Evolutionary conservation across 2,113 vertebrate genomes (phyloP).

Genomic region (Pleuronectes platessa): DNA sequence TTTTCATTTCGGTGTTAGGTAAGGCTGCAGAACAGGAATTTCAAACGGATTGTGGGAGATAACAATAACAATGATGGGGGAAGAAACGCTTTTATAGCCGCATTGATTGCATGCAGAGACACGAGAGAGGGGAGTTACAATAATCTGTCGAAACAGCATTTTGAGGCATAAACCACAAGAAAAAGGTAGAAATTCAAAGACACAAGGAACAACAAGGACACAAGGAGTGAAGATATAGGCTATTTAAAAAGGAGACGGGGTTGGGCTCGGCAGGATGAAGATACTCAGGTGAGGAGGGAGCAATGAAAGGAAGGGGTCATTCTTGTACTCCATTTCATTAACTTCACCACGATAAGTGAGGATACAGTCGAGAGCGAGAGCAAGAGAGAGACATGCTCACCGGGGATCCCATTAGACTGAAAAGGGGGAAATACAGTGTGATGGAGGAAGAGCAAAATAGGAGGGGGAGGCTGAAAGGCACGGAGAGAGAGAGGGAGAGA

Average conservation of each 20-base stretch:
- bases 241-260: constrained; percentile 14
- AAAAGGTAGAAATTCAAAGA: constrained; percentile 21
- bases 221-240: constrained; percentile 14
- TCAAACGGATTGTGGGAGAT: constrained; percentile 26
- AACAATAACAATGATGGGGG: constrained; percentile 30
- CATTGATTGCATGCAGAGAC: constrained; percentile 18
- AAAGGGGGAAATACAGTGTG: constrained; percentile 55
- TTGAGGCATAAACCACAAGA: neutral
- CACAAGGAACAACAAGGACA: constrained; percentile 11
- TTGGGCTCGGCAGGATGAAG: neutral
- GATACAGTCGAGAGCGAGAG: constrained; percentile 45
- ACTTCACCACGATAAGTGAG: constrained; percentile 61
- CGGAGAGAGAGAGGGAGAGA: constrained; percentile 4
- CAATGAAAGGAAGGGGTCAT: constrained; percentile 27
- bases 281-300: neutral
- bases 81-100: constrained; percentile 40
- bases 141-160: constrained; percentile 7
- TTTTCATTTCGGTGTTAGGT: no score
- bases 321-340: constrained; percentile 69
- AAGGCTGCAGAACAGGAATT: constrained; percentile 26
- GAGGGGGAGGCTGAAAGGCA: constrained; percentile 44
- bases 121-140: neutral
- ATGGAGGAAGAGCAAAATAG: constrained; percentile 34
- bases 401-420: constrained; percentile 70
- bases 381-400: constrained; percentile 50